Conservation (phyloP, 2,113 vertebrate species). For the Rhea pennata region DNA sequence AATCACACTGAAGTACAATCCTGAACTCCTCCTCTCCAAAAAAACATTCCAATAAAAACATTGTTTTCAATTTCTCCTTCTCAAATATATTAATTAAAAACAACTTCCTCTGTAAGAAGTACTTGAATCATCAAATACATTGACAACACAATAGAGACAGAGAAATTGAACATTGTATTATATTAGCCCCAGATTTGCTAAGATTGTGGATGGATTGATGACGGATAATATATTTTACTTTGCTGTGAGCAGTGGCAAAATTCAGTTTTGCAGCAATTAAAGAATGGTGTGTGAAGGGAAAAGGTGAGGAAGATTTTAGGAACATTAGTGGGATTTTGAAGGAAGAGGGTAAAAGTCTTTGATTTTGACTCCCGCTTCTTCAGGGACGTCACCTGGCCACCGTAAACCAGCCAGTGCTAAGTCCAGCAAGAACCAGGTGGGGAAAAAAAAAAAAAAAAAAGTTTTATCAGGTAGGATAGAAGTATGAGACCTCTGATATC, state of each 20-base stretch:
- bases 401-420: background rate
- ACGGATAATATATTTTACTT: slow-evolving; percentile 4
- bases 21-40: background rate
- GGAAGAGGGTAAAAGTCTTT: background rate
- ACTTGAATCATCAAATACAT: slow-evolving; percentile 17
- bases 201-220: slow-evolving; percentile 10
- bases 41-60: background rate
- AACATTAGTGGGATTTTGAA: background rate
- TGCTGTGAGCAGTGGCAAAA: background rate
- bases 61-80: slow-evolving; percentile 24
- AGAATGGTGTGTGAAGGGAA: background rate
- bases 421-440: background rate
- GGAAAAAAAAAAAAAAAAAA: background rate
- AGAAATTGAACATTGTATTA: slow-evolving; percentile 49
- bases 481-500: background rate
- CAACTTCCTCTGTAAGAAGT: background rate
- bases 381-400: background rate
- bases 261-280: background rate
- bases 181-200: slow-evolving; percentile 10
- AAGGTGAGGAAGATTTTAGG: background rate
- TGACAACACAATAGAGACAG: background rate
- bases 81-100: slow-evolving; percentile 52
- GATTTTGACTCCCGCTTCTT: background rate
- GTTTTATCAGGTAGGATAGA: background rate
- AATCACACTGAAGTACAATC: background rate